Evolutionary conservation across 2,888 invertebrate species (phyloP), one percentile per base, ranked within the genome.

Genomic region (Bembecia ichneumoniformis): DNA sequence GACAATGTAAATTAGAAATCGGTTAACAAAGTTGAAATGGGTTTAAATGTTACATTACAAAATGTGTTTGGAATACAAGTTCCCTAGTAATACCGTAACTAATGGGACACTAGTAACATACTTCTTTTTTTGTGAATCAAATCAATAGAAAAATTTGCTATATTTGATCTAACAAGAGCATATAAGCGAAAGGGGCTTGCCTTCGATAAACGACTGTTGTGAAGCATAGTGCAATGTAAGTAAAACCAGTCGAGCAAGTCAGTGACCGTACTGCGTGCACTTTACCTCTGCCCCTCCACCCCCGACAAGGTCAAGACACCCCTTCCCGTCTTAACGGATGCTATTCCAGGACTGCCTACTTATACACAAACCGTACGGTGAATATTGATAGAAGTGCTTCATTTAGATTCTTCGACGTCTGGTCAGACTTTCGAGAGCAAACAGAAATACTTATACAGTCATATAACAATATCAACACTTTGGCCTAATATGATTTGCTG

Each of bases 281-380:
- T 64, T 62, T 55, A 58, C 54, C 52, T 56, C 56, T 54, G 58
- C 62, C 60, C 68, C 71, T 57, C 59, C 56, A 56, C 66, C 70
- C 77, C 74, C 63, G 66, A 63, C 82, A 86, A 86, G 86, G 86
- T 82, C 83, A 83, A 75, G 66, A 64, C 63, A 71, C 44, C 44
- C 17, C 17, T 44, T 44, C 17, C 44, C 55, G 51, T 57, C 58
- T 62, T 63, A 58, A 60, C 56, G 62, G 62, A 64, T 58, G 63
- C 63, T 74, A 78, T 78, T 77, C 73, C 66, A 59, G 70, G 73
- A 71, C 60, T 59, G 52, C 49, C 58, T 55, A 60, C 64, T 67
- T 72, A 70, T 9, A 35, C 46, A 46, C 47, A 47, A 51, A 47
- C 44, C 46, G 44, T 47, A 13, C 9, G 43, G 11, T 49, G 47